Percentiles rank a stretch among this genome's conserved stretches.
Evolutionary conservation across 2,113 vertebrate genomes (phyloP).

Genomic region (Macquaria ambigua): DNA sequence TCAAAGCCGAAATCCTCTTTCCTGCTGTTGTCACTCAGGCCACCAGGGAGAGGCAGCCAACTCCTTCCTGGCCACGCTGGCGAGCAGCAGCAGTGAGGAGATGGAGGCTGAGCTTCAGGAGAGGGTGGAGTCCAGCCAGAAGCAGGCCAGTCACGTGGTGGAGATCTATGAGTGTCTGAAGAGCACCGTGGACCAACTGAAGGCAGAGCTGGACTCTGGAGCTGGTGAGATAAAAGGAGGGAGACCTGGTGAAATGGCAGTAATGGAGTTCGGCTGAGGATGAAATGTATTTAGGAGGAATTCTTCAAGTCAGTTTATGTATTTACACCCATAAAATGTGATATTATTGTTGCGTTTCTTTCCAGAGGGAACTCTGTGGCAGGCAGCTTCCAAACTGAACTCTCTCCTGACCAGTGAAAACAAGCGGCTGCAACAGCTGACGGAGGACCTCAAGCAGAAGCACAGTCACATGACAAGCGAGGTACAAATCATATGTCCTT

Average conservation of each 20-base stretch:
- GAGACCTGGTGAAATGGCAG: neutral
- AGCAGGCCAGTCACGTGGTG: constrained; percentile 89
- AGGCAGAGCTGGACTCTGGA: constrained; percentile 75
- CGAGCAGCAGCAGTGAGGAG: constrained; percentile 97
- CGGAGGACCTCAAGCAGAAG: constrained; percentile 93
- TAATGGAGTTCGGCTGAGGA: neutral
- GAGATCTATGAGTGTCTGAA: constrained; percentile 91
- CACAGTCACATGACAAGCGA: constrained; percentile 94
- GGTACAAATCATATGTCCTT: constrained; percentile 73
- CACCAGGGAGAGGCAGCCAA: constrained; percentile 88
- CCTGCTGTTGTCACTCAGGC: constrained; percentile 69
- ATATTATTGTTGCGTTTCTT: neutral
- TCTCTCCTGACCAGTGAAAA: constrained; percentile 90
- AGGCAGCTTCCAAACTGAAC: constrained; percentile 89
- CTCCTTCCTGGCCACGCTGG: constrained; percentile 95
- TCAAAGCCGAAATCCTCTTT: neutral
- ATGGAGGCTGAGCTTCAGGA: constrained; percentile 97
- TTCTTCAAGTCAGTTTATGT: neutral
- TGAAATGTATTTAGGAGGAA: neutral
- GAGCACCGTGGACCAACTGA: constrained; percentile 80
- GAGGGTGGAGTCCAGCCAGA: constrained; percentile 91
- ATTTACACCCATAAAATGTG: neutral
- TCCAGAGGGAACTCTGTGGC: constrained; percentile 87
- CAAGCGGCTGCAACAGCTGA: constrained; percentile 89
- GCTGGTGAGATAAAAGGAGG: constrained; percentile 65